Conservation (phyloP, 2,113 vertebrate genomes). For the Halcyon malimbica region DNA sequence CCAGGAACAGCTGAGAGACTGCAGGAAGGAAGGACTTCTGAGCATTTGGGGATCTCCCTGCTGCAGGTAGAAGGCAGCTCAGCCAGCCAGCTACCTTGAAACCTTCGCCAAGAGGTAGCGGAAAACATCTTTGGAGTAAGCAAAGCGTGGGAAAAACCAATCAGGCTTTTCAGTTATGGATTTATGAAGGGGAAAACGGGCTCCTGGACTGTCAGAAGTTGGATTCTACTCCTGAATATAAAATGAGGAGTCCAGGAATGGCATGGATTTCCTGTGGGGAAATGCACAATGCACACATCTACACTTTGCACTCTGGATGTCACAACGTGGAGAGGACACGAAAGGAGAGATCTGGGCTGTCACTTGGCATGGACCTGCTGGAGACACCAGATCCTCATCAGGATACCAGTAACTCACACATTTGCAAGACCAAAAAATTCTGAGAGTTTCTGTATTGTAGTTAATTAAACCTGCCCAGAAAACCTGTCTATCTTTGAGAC, state of each 20-base stretch:
- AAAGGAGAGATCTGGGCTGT: background rate
- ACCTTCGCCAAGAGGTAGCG: rapidly evolving
- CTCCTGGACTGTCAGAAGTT: background rate
- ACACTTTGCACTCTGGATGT: background rate
- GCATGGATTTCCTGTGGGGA: background rate
- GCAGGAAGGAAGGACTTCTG: background rate
- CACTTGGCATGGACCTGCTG: background rate
- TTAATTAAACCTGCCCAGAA: background rate
- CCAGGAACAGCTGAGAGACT: background rate
- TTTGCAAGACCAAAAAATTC: background rate
- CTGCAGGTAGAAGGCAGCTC: background rate
- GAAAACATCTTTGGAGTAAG: background rate
- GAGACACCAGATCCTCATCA: background rate
- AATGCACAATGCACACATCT: background rate
- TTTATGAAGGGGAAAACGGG: background rate
- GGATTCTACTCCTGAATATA: background rate
- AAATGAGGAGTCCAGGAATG: background rate
- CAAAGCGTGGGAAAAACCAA: background rate
- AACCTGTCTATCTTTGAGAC: background rate
- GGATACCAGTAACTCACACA: background rate
- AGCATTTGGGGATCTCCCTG: background rate
- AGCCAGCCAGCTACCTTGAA: background rate
- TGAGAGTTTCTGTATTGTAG: background rate
- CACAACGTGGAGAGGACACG: background rate
- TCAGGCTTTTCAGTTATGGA: background rate